phyloP scores from a whole-genome alignment of 2,797 vertebrate genomes.

The Xiphophorus birchmanni region DNA sequence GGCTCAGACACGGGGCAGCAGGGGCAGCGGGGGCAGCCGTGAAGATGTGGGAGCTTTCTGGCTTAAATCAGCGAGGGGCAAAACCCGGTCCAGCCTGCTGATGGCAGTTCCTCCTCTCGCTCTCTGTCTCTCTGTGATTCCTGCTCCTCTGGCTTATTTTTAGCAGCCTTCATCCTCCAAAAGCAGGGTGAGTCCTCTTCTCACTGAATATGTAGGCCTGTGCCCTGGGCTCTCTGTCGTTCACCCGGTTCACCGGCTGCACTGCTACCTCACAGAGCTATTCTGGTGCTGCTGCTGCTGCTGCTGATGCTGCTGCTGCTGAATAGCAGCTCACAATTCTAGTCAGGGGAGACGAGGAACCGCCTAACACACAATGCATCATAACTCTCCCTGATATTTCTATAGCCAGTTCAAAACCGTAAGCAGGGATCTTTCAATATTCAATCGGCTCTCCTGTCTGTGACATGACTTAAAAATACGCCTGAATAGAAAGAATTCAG shows the following conservation, averaged over 20 bases:
- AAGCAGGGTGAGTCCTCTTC: constrained; percentile 79
- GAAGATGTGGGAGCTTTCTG: constrained; percentile 81
- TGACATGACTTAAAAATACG: constrained; percentile 16
- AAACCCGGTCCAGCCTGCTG: constrained; percentile 65
- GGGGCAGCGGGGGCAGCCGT: constrained; percentile 88
- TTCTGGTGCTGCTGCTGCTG: constrained; percentile 62
- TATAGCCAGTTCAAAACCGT: constrained; percentile 61
- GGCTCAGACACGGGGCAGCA: constrained; percentile 82
- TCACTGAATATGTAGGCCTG: constrained; percentile 80
- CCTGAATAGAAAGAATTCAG: constrained; percentile 17
- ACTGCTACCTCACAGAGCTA: constrained; percentile 50
- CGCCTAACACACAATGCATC: constrained; percentile 46
- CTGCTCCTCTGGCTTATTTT: constrained; percentile 75
- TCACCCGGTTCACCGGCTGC: constrained; percentile 62
- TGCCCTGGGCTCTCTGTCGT: constrained; percentile 71
- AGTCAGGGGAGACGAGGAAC: constrained; percentile 34
- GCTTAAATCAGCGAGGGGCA: constrained; percentile 85
- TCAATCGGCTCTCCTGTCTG: constrained; percentile 40
- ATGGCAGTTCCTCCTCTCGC: constrained; percentile 66
- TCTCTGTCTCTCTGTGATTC: constrained; percentile 56
- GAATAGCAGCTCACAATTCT: constrained; percentile 41
- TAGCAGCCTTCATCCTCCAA: constrained; percentile 74
- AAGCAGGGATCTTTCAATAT: constrained; percentile 48
- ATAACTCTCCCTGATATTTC: constrained; percentile 68
- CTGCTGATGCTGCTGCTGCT: constrained; percentile 47